A percentile compares a stretch with the other conserved stretches of the same genome.
Evolutionary conservation across 2,888 invertebrate species (phyloP).

Genomic region (Leptodirus hochenwartii): DNA sequence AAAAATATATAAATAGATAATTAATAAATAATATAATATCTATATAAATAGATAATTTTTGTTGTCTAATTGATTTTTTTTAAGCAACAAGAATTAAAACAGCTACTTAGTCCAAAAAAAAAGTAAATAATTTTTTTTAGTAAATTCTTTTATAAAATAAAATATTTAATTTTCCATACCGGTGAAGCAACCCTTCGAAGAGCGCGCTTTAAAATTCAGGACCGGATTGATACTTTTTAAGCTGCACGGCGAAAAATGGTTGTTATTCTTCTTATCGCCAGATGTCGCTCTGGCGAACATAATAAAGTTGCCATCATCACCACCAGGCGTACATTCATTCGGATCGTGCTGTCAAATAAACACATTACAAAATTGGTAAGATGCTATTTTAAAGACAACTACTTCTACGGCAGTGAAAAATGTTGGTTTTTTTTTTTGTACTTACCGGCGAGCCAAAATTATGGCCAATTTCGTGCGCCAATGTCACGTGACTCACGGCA

Average conservation of each 20-base stretch:
- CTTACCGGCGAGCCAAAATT: conserved; percentile 95
- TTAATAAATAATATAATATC: no score
- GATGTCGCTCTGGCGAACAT: conserved; percentile 99
- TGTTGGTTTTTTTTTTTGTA: no score
- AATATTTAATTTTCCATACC: conserved; percentile 39
- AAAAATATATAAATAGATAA: no score
- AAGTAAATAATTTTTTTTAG: neutral
- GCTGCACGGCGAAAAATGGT: conserved; percentile 91
- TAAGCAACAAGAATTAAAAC: no score
- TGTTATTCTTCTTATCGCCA: conserved; percentile 95
- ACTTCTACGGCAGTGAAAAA: no score
- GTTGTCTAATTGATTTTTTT: no score
- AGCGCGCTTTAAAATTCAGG: conserved; percentile 78
- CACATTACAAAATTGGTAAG: conserved; percentile 8
- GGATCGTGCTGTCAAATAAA: conserved; percentile 67
- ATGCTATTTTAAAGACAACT: no score
- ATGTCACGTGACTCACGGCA: conserved; percentile 94
- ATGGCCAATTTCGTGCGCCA: conserved; percentile 98
- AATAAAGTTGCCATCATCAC: conserved; percentile 94
- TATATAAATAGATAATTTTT: no score
- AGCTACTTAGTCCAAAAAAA: no score
- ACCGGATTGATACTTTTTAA: conserved; percentile 83
- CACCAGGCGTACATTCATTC: conserved; percentile 85
- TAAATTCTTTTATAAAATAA: no score
- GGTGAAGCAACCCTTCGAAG: conserved; percentile 81